A percentile compares a stretch with the other conserved stretches of the same genome.
Evolutionary conservation across 2,888 invertebrate genomes (phyloP).

Genomic region (Cerastis leucographa): DNA sequence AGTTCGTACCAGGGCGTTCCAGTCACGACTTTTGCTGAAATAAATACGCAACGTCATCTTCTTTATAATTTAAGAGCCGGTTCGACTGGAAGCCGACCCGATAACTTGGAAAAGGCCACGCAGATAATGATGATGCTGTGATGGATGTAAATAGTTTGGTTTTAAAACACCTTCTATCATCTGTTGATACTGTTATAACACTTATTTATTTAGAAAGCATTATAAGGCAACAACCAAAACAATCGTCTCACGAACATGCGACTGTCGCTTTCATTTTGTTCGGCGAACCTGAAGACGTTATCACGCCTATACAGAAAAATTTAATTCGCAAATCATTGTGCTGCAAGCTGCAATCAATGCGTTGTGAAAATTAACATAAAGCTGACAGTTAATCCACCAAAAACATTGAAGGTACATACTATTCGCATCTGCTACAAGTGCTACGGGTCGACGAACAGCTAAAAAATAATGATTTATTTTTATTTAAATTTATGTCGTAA

Average conservation of each 20-base stretch:
- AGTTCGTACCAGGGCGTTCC: constrained; percentile 95
- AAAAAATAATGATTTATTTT: constrained; percentile 17
- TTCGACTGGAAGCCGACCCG: not conserved
- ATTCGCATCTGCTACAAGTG: constrained; percentile 20
- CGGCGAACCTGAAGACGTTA: not conserved
- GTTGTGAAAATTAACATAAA: constrained; percentile 16
- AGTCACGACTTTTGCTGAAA: constrained; percentile 92
- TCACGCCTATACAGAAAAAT: not conserved
- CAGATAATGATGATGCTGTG: not conserved
- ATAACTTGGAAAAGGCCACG: not conserved
- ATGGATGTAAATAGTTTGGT: not conserved
- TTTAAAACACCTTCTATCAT: not conserved
- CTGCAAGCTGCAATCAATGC: constrained; percentile 1
- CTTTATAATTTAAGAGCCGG: too few species aligned
- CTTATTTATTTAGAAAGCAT: not conserved
- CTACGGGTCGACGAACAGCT: constrained; percentile 20
- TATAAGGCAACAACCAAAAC: not conserved
- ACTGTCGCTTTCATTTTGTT: not conserved
- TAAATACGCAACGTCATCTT: not conserved
- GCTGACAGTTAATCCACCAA: constrained; percentile 8
- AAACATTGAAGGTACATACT: constrained; percentile 22
- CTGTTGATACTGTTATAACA: not conserved
- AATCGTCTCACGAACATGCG: not conserved
- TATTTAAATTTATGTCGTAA: too few species aligned
- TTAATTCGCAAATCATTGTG: not conserved